phyloP scores from a whole-genome alignment of 1,140 invertebrate species.

The Aphelenchoides fujianensis region DNA sequence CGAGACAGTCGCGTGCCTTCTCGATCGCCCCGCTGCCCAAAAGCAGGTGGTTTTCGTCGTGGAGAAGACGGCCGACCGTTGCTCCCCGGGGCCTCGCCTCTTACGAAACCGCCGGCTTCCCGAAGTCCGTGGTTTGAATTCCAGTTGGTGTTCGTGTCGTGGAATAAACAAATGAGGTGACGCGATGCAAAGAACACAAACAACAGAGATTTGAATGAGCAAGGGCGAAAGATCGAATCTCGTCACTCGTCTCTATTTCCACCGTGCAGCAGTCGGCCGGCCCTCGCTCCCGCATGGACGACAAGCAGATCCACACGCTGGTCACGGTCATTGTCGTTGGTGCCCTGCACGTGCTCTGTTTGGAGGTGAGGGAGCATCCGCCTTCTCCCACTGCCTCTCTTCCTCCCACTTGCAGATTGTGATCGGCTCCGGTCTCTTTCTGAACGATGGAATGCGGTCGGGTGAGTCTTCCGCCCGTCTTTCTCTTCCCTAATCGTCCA shows the following conservation, averaged over 20 bases:
- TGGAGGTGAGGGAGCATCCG: too few species aligned
- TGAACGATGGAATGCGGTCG: slow-evolving; percentile 15
- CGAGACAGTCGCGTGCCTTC: not conserved
- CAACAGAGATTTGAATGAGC: too few species aligned
- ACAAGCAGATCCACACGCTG: not conserved
- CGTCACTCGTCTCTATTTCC: too few species aligned
- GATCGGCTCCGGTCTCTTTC: slow-evolving; percentile 11
- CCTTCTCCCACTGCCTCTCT: too few species aligned
- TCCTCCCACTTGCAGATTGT: too few species aligned
- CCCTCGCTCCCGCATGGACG: not conserved
- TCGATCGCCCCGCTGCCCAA: not conserved
- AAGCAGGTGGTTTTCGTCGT: not conserved
- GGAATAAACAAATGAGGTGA: too few species aligned
- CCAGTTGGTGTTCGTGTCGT: too few species aligned
- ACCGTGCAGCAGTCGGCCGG: not conserved
- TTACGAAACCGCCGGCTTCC: not conserved
- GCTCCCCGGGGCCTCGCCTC: too few species aligned
- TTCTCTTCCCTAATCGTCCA: too few species aligned
- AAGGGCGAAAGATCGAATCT: too few species aligned
- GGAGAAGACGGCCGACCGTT: too few species aligned
- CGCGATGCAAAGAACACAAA: too few species aligned
- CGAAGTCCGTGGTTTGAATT: not conserved
- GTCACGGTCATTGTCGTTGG: not conserved
- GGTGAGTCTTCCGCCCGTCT: slow-evolving; percentile 1
- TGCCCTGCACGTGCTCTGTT: not conserved